phyloP scores from a whole-genome alignment of 35 echinoderm and acorn worm genomes.

The Eucidaris tribuloides region DNA sequence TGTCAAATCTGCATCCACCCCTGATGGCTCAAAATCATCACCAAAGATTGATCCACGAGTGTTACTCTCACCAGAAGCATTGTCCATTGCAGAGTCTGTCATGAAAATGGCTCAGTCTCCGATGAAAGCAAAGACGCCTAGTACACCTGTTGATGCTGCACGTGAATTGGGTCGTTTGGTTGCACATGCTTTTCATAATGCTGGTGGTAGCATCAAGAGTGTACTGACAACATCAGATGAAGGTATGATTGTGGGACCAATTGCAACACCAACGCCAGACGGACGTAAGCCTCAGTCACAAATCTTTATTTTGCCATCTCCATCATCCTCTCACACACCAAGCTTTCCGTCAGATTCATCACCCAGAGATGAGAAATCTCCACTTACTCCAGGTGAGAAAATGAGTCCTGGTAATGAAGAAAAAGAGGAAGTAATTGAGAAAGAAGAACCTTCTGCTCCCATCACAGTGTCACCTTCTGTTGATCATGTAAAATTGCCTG shows the following conservation, averaged over 20 bases:
- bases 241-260: conserved; percentile 85
- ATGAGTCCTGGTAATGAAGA: too few species aligned
- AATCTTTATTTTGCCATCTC: conserved; percentile 84
- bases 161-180: conserved; percentile 81
- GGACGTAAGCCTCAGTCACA: conserved; percentile 61
- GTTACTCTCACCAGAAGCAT: conserved; percentile 84
- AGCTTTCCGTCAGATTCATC: conserved; percentile 60
- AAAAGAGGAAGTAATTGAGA: too few species aligned
- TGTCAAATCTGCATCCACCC: conserved; percentile 40
- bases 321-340: conserved; percentile 78
- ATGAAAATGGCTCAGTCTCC: conserved; percentile 88
- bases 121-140: conserved; percentile 79
- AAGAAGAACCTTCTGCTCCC: too few species aligned
- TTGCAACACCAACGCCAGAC: conserved; percentile 88
- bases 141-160: conserved; percentile 87
- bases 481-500: too few species aligned
- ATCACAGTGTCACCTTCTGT: too few species aligned
- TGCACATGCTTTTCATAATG: conserved; percentile 97
- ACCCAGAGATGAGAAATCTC: not conserved
- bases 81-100: conserved; percentile 93
- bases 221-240: conserved; percentile 79
- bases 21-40: conserved; percentile 38
- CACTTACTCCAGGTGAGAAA: not conserved
- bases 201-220: conserved; percentile 90
- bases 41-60: conserved; percentile 77